Evolutionary conservation across 1,140 invertebrate species (phyloP).

Genomic region (Diploscapter pachys): DNA sequence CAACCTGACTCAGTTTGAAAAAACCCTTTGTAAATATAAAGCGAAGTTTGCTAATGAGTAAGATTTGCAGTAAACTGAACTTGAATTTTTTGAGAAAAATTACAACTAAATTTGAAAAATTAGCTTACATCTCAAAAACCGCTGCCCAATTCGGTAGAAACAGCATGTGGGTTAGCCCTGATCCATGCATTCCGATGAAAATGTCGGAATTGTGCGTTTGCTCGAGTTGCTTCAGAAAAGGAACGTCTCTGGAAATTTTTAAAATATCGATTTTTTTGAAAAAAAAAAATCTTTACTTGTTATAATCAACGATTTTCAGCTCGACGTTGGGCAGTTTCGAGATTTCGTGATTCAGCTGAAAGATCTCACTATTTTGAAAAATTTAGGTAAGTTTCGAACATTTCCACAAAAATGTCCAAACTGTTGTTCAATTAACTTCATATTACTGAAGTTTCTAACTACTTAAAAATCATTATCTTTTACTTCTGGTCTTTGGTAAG

Average conservation of each 20-base stretch:
- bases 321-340: slow-evolving; percentile 58
- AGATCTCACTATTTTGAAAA: slow-evolving; percentile 9
- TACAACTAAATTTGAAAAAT: slow-evolving; percentile 17
- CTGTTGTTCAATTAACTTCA: no score
- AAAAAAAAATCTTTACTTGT: slow-evolving; percentile 31
- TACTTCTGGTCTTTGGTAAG: no score
- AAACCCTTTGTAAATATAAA: no score
- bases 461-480: no score
- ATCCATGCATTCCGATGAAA: slow-evolving; percentile 94
- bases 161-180: slow-evolving; percentile 87
- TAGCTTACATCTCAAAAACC: slow-evolving; percentile 84
- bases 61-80: no score
- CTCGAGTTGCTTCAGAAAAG: slow-evolving; percentile 63
- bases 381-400: no score
- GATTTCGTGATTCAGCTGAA: slow-evolving; percentile 57
- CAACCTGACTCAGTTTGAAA: no score
- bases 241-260: background rate
- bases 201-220: slow-evolving; percentile 85
- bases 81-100: no score
- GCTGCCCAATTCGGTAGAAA: slow-evolving; percentile 94
- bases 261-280: no score
- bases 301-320: slow-evolving; percentile 59
- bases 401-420: no score
- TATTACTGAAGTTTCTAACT: no score
- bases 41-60: no score